phyloP scores from a whole-genome alignment of 1,140 invertebrate genomes.

The Drosophila santomea region DNA sequence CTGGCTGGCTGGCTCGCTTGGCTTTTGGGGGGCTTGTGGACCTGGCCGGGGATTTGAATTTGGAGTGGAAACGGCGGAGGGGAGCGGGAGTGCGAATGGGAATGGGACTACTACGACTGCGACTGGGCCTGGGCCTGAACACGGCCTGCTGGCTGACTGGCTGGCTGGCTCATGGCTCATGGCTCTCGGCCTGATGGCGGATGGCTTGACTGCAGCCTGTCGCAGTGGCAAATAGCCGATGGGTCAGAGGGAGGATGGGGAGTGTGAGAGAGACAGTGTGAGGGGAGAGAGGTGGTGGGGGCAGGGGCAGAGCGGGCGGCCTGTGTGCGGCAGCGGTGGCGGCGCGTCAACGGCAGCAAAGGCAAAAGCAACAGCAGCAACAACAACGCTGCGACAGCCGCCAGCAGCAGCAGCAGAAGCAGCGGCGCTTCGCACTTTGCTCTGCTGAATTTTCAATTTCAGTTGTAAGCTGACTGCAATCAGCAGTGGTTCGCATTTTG shows the following conservation, averaged over 20 bases:
- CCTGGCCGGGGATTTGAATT: slow-evolving; percentile 11
- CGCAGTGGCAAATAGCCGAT: slow-evolving; percentile 43
- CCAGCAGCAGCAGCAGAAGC: slow-evolving; percentile 26
- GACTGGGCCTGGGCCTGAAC: slow-evolving; percentile 39
- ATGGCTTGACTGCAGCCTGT: slow-evolving; percentile 64
- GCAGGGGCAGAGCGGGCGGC: slow-evolving; percentile 22
- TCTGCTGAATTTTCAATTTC: slow-evolving; percentile 85
- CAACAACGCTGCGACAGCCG: not conserved
- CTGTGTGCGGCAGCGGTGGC: slow-evolving; percentile 43
- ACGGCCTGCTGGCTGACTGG: slow-evolving; percentile 26
- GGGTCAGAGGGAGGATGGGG: not conserved
- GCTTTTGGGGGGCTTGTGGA: slow-evolving; percentile 68
- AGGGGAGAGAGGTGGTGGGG: not conserved
- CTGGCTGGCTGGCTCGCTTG: slow-evolving; percentile 62
- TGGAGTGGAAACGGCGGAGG: not conserved
- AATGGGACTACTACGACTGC: slow-evolving; percentile 3
- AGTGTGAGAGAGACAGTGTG: slow-evolving; percentile 1
- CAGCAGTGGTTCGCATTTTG: slow-evolving; percentile 80
- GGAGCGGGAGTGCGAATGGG: not conserved
- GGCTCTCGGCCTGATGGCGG: slow-evolving; percentile 59
- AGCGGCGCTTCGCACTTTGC: slow-evolving; percentile 82
- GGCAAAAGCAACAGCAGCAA: slow-evolving; percentile 7
- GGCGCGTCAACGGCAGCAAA: slow-evolving; percentile 51
- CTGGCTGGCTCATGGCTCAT: slow-evolving; percentile 37
- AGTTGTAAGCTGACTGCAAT: slow-evolving; percentile 85